Conservation (phyloP, 2,797 vertebrate species). For the Gobionotothen gibberifrons region DNA sequence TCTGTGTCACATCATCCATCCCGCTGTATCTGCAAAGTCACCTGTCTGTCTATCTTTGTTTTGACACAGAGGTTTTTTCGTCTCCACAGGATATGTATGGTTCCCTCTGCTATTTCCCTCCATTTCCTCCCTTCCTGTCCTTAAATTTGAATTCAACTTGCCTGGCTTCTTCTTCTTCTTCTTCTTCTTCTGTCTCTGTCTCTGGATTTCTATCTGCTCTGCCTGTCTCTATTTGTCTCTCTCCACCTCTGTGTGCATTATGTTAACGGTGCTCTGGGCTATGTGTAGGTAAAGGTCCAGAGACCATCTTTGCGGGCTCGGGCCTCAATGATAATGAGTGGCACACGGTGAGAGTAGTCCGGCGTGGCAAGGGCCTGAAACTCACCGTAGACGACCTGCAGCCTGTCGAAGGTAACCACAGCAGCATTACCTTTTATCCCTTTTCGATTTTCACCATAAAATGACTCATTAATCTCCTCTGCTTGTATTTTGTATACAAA, state of each 20-base stretch:
- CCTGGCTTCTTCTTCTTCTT: constrained; percentile 50
- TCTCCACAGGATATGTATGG: constrained; percentile 63
- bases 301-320: constrained; percentile 99
- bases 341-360: constrained; percentile 98
- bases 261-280: constrained; percentile 81
- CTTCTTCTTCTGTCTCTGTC: constrained; percentile 48
- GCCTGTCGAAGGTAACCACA: constrained; percentile 93
- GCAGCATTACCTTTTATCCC: constrained; percentile 20
- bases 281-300: constrained; percentile 99
- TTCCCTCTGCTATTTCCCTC: constrained; percentile 49
- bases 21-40: constrained; percentile 61
- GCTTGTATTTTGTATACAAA: constrained; percentile 3
- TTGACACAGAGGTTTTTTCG: constrained; percentile 54
- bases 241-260: constrained; percentile 59
- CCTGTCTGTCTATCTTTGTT: constrained; percentile 63
- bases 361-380: constrained; percentile 96
- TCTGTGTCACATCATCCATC: constrained; percentile 66
- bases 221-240: constrained; percentile 61
- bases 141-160: constrained; percentile 54
- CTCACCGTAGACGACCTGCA: constrained; percentile 97
- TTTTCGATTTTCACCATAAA: constrained; percentile 1
- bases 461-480: not conserved
- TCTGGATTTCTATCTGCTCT: constrained; percentile 40
- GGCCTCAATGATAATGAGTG: constrained; percentile 99
- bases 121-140: constrained; percentile 66